Percentiles rank a stretch among this genome's conserved stretches.
phyloP scores from a whole-genome alignment of 2,113 vertebrate species.

The Heterotilapia buettikoferi region DNA sequence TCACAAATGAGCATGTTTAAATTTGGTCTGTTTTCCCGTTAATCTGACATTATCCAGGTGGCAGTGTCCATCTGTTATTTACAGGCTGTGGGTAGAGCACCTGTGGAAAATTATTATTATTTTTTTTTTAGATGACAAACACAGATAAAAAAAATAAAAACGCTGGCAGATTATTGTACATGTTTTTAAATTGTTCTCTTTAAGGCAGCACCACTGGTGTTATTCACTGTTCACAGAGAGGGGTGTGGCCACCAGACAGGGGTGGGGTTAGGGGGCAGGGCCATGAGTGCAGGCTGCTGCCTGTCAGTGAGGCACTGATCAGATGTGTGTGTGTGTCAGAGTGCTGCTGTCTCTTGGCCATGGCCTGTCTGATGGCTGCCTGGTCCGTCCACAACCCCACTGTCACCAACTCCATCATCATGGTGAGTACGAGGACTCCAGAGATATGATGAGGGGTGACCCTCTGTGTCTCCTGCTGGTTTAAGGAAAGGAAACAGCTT shows the following conservation, averaged over 20 bases:
- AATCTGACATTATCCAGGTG: background rate
- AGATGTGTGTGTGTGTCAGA: background rate
- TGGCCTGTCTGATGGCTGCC: slow-evolving; percentile 72
- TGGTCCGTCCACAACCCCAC: slow-evolving; percentile 67
- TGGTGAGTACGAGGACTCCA: slow-evolving; percentile 59
- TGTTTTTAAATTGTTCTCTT: background rate
- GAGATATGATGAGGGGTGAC: background rate
- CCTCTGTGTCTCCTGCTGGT: background rate
- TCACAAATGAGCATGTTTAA: rapidly evolving
- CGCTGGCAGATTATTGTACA: background rate
- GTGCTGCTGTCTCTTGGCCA: slow-evolving; percentile 17
- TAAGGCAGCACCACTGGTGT: background rate
- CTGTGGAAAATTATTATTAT: background rate
- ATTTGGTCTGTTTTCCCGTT: background rate
- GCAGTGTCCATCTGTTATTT: background rate
- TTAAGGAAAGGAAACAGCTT: background rate
- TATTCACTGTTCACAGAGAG: background rate
- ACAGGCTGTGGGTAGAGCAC: background rate
- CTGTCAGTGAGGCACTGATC: background rate
- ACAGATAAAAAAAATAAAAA: background rate
- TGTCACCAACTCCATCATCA: slow-evolving; percentile 73
- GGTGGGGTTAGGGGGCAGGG: background rate
- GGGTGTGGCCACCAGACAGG: background rate
- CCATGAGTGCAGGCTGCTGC: background rate
- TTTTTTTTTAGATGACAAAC: background rate